Percentiles rank a stretch among this genome's conserved stretches.
Evolutionary conservation across 2,888 invertebrate genomes (phyloP).

Genomic region (Eristalis intricaria): DNA sequence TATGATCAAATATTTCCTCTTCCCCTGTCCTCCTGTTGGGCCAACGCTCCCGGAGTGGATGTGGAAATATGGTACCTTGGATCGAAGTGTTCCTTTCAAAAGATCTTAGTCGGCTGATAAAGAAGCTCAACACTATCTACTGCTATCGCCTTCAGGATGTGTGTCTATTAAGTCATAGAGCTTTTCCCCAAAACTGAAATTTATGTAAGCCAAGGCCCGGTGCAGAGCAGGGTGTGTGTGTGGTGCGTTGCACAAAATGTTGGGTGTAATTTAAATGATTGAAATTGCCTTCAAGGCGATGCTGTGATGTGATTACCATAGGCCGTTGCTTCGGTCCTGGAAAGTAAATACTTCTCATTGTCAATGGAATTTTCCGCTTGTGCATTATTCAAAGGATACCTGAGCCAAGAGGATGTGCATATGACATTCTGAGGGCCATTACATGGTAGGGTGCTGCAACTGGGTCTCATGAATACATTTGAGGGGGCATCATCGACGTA

Average conservation of each 20-base stretch:
- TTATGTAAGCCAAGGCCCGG: slow-evolving; percentile 6
- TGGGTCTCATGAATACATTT: background rate
- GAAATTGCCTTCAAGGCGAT: slow-evolving; percentile 15
- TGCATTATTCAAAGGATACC: background rate
- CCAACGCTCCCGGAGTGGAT: background rate
- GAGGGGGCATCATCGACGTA: background rate
- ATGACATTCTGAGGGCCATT: background rate
- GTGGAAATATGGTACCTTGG: background rate
- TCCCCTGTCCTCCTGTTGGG: background rate
- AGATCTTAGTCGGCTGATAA: slow-evolving; percentile 5
- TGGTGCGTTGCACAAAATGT: background rate
- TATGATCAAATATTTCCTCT: slow-evolving; percentile 35
- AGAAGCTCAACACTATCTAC: slow-evolving; percentile 3
- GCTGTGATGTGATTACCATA: slow-evolving; percentile 32
- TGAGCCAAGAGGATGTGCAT: background rate
- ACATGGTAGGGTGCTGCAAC: background rate
- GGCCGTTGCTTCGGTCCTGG: background rate
- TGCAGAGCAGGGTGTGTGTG: background rate
- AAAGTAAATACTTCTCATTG: slow-evolving; percentile 9
- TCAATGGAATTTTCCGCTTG: background rate
- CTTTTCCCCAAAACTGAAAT: background rate
- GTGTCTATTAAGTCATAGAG: slow-evolving; percentile 26
- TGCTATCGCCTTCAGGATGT: slow-evolving; percentile 19
- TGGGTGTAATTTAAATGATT: slow-evolving; percentile 21
- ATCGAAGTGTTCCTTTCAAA: slow-evolving; percentile 4